These are phyloP conservation scores for Girardinus metallicus DNA, from an alignment of 2,797 vertebrate species.

Conservation along the genomic window DNA sequence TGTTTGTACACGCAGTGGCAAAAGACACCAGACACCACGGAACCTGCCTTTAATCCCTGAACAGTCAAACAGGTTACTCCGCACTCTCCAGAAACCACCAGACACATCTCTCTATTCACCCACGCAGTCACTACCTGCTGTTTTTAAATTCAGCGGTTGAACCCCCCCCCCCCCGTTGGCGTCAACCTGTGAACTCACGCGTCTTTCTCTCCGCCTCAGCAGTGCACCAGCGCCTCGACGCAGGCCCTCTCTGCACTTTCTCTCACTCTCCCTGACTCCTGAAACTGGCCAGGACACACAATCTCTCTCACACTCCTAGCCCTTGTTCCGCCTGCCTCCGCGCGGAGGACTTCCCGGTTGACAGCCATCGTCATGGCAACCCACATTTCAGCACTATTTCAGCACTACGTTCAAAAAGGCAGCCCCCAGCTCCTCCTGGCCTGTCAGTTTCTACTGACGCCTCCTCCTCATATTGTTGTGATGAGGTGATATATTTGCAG, in stretches of 20 bases:
- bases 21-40: conserved; percentile 17
- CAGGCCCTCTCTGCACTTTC: conserved; percentile 47
- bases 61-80: conserved; percentile 63
- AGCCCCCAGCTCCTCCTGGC: conserved; percentile 59
- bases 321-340: conserved; percentile 65
- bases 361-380: conserved; percentile 79
- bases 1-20: conserved; percentile 34
- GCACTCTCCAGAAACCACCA: conserved; percentile 24
- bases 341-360: conserved; percentile 79
- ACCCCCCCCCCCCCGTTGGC: conserved; percentile 64
- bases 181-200: conserved; percentile 42
- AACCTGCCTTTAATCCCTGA: conserved; percentile 30
- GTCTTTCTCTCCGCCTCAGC: conserved; percentile 34
- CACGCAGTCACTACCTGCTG: not conserved
- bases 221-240: conserved; percentile 37
- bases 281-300: conserved; percentile 67
- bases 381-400: conserved; percentile 32
- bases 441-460: conserved; percentile 55
- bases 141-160: conserved; percentile 20
- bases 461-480: conserved; percentile 77
- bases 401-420: conserved; percentile 64
- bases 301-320: conserved; percentile 48
- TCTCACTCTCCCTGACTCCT: conserved; percentile 39
- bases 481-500: conserved; percentile 83
- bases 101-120: conserved; percentile 7